These are phyloP conservation scores for Plagodis dolabraria DNA, from an alignment of 2,888 invertebrate species.

Conservation along the genomic window DNA sequence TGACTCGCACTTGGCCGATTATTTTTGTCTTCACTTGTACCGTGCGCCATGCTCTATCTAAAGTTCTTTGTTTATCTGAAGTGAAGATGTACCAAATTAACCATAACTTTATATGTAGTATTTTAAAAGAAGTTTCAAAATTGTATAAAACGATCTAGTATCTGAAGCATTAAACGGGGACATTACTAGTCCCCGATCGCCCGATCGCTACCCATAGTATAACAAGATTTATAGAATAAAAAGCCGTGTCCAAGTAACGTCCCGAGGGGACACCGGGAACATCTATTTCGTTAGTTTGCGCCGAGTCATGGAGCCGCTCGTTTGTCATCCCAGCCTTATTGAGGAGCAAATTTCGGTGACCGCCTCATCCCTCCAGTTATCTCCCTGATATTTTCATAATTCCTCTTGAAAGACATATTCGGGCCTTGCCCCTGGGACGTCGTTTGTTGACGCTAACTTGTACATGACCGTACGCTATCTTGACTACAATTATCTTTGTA, in stretches of 20 bases:
- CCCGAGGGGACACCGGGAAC: slow-evolving; percentile 47
- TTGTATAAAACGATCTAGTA: slow-evolving; percentile 2
- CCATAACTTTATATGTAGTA: no score
- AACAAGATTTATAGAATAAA: slow-evolving; percentile 51
- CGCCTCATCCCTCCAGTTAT: slow-evolving; percentile 59
- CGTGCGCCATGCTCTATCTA: no score
- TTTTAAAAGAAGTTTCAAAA: background rate
- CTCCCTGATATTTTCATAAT: slow-evolving; percentile 69
- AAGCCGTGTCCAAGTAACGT: slow-evolving; percentile 45
- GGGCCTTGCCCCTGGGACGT: slow-evolving; percentile 35
- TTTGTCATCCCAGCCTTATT: slow-evolving; percentile 70
- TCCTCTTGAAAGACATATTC: slow-evolving; percentile 52
- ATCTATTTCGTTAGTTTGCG: slow-evolving; percentile 64
- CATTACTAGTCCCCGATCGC: slow-evolving; percentile 21
- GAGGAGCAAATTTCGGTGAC: slow-evolving; percentile 64
- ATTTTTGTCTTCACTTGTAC: no score
- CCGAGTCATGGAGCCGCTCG: slow-evolving; percentile 64
- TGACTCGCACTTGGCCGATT: no score
- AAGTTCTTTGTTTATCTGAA: no score
- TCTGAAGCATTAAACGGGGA: slow-evolving; percentile 18
- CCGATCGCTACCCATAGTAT: slow-evolving; percentile 37
- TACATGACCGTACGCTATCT: slow-evolving; percentile 32
- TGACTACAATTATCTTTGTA: slow-evolving; percentile 20
- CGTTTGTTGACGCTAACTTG: slow-evolving; percentile 38
- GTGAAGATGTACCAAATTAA: no score